phyloP scores from a whole-genome alignment of 2,113 vertebrate species.

The Ictidomys tridecemlineatus region DNA sequence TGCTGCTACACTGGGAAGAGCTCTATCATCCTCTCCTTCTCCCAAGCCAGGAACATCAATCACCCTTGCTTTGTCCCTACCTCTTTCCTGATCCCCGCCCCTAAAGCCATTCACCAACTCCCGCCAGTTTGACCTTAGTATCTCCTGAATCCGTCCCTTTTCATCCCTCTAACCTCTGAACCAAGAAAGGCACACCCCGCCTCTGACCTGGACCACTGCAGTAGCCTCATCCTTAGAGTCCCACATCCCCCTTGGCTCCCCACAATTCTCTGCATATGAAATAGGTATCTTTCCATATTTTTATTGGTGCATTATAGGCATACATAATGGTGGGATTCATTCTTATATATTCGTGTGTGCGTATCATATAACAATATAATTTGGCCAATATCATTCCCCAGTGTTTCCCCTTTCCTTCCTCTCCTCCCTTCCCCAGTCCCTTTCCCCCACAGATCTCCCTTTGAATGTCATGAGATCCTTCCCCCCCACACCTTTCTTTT shows the following conservation, averaged over 20 bases:
- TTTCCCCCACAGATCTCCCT: too few relatives aligned
- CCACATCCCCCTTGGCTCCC: background rate
- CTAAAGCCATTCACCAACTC: background rate
- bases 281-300: background rate
- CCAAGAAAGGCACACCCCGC: background rate
- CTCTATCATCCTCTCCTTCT: background rate
- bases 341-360: too few relatives aligned
- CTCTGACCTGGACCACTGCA: background rate
- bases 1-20: background rate
- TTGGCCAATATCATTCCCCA: background rate
- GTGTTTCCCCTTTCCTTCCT: too few relatives aligned
- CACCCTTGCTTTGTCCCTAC: background rate
- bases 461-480: too few relatives aligned
- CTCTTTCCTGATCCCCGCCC: background rate
- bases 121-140: background rate
- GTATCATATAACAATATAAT: too few relatives aligned
- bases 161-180: background rate
- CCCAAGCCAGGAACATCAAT: background rate
- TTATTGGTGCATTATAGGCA: too few relatives aligned
- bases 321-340: too few relatives aligned
- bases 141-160: background rate
- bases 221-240: background rate
- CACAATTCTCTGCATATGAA: background rate
- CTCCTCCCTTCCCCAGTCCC: too few relatives aligned
- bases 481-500: too few relatives aligned